These are phyloP conservation scores for Tanypteryx hageni DNA, from an alignment of 2,888 invertebrate species.

Conservation along the genomic window DNA sequence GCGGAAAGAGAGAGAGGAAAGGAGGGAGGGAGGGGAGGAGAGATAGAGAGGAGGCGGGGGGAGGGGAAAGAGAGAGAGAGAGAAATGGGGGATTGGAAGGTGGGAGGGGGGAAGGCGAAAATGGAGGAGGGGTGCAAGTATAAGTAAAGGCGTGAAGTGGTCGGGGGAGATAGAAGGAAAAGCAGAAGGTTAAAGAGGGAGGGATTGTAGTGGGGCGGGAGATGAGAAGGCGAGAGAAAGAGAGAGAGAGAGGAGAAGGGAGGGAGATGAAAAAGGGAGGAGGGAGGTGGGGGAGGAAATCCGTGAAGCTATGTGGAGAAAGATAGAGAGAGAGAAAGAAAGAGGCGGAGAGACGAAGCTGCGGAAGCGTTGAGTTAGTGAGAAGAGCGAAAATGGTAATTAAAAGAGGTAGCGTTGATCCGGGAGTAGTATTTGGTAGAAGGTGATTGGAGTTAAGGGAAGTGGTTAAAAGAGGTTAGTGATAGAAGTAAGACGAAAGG, in stretches of 20 bases:
- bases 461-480: too few species aligned
- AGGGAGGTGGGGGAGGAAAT: constrained; percentile 7
- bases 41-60: neutral
- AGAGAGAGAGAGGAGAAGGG: constrained; percentile 4
- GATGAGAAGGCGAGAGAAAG: neutral
- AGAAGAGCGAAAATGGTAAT: neutral
- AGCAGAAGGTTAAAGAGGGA: neutral
- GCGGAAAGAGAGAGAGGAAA: neutral
- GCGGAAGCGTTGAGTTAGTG: neutral
- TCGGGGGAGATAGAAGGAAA: neutral
- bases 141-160: neutral
- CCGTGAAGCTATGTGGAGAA: constrained; percentile 5
- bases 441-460: too few species aligned
- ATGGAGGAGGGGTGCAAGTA: neutral
- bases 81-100: neutral
- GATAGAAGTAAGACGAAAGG: too few species aligned
- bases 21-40: neutral
- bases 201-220: neutral
- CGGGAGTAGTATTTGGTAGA: too few species aligned
- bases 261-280: constrained; percentile 8
- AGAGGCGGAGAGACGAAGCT: neutral
- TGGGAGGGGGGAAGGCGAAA: neutral
- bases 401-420: neutral
- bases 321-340: neutral
- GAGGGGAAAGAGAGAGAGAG: neutral